A percentile compares a stretch with the other conserved stretches of the same genome.
Evolutionary conservation across 2,113 vertebrate genomes (phyloP).

Genomic region (Mugil cephalus): DNA sequence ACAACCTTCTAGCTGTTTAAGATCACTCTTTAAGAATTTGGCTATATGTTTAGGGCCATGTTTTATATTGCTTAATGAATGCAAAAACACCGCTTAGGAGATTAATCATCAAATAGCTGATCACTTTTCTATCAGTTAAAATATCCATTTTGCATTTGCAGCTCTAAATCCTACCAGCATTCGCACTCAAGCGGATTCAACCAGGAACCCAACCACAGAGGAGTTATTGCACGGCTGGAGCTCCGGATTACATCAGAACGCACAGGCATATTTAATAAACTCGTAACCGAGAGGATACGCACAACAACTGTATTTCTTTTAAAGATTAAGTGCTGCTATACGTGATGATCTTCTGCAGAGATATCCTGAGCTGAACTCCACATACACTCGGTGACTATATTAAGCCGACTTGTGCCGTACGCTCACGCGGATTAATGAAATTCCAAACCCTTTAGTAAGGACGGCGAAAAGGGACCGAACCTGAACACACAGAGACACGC

Average conservation of each 20-base stretch:
- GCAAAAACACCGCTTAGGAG: too few species aligned
- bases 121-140: too few species aligned
- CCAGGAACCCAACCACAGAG: too few species aligned
- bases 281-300: not conserved
- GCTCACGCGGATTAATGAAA: conserved; percentile 82
- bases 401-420: conserved; percentile 61
- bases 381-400: conserved; percentile 33
- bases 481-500: conserved; percentile 40
- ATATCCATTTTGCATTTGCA: not conserved
- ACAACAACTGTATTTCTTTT: not conserved
- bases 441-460: conserved; percentile 81
- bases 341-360: not conserved
- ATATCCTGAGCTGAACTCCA: conserved; percentile 13
- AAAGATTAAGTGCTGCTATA: not conserved
- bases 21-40: too few species aligned
- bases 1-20: too few species aligned
- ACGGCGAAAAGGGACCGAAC: conserved; percentile 61
- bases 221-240: not conserved
- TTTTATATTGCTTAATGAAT: too few species aligned
- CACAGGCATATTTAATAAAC: not conserved
- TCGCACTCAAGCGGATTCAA: too few species aligned
- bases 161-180: not conserved
- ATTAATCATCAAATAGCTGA: too few species aligned
- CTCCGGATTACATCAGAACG: not conserved
- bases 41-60: too few species aligned